A percentile compares a stretch with the other conserved stretches of the same genome.
These are phyloP conservation scores for Adoxophyes honmai DNA, from an alignment of 1,140 invertebrate genomes.

Conservation along the genomic window DNA sequence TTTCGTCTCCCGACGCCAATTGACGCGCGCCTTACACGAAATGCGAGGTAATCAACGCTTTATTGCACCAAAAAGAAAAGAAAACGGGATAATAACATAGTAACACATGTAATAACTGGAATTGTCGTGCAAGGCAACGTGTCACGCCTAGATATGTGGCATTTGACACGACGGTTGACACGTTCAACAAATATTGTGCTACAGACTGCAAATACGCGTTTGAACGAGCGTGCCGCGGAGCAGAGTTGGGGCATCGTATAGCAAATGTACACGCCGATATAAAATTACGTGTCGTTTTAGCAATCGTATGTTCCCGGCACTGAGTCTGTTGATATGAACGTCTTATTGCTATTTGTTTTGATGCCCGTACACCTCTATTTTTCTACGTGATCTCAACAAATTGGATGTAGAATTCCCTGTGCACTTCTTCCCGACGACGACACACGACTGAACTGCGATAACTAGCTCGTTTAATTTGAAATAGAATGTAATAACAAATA, in stretches of 20 bases:
- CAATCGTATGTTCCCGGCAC: conserved; percentile 41
- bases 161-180: conserved; percentile 61
- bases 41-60: conserved; percentile 57
- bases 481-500: conserved; percentile 16
- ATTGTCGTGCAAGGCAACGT: conserved; percentile 53
- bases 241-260: conserved; percentile 43
- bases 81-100: conserved; percentile 57
- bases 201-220: conserved; percentile 65
- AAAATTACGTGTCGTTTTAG: conserved; percentile 53
- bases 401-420: neutral
- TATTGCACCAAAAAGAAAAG: conserved; percentile 62
- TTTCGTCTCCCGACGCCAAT: conserved; percentile 41
- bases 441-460: neutral
- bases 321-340: conserved; percentile 43
- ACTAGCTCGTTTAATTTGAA: no score
- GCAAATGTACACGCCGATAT: conserved; percentile 57
- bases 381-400: neutral
- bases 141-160: conserved; percentile 63
- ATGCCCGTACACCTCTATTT: neutral
- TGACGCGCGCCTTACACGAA: conserved; percentile 33
- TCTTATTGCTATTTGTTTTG: conserved; percentile 38
- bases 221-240: conserved; percentile 42
- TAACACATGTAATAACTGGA: conserved; percentile 64
- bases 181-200: conserved; percentile 73
- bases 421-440: conserved; percentile 18